phyloP scores from a whole-genome alignment of 2,888 invertebrate species.

The Plemyria rubiginata region DNA sequence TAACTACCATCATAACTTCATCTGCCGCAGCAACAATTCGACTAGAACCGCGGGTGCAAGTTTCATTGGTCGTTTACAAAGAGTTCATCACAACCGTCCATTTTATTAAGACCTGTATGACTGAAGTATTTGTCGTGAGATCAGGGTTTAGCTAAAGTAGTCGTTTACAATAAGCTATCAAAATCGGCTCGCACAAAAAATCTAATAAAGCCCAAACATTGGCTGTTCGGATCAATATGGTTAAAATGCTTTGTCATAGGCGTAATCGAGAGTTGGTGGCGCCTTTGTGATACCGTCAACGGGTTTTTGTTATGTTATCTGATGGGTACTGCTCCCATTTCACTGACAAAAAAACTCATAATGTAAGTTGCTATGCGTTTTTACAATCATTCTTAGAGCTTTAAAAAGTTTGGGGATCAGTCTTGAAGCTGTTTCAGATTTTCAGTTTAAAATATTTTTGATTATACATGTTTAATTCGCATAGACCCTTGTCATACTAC shows the following conservation, averaged over 20 bases:
- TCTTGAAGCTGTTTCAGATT: too few species aligned
- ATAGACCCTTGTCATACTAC: too few species aligned
- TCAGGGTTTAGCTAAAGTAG: conserved; percentile 50
- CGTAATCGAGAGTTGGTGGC: conserved; percentile 83
- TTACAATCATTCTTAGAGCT: conserved; percentile 33
- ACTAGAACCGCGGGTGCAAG: conserved; percentile 37
- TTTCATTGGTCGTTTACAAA: conserved; percentile 52
- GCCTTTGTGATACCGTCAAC: conserved; percentile 80
- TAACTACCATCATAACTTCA: conserved; percentile 45
- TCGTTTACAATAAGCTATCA: conserved; percentile 52
- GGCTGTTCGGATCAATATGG: conserved; percentile 82
- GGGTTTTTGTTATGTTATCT: conserved; percentile 80
- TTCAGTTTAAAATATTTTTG: too few species aligned
- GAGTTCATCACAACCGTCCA: conserved; percentile 49
- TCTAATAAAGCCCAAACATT: conserved; percentile 57
- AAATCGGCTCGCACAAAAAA: conserved; percentile 49
- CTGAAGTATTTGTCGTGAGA: not conserved
- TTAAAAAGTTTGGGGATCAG: not conserved
- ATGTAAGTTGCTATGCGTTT: conserved; percentile 41
- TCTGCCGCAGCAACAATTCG: conserved; percentile 29
- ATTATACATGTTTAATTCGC: too few species aligned
- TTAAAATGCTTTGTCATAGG: conserved; percentile 84
- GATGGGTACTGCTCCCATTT: conserved; percentile 84
- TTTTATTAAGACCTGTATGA: conserved; percentile 5
- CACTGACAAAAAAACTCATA: conserved; percentile 70